These are phyloP conservation scores for Osmerus eperlanus DNA, from an alignment of 2,113 vertebrate species.

Conservation along the genomic window DNA sequence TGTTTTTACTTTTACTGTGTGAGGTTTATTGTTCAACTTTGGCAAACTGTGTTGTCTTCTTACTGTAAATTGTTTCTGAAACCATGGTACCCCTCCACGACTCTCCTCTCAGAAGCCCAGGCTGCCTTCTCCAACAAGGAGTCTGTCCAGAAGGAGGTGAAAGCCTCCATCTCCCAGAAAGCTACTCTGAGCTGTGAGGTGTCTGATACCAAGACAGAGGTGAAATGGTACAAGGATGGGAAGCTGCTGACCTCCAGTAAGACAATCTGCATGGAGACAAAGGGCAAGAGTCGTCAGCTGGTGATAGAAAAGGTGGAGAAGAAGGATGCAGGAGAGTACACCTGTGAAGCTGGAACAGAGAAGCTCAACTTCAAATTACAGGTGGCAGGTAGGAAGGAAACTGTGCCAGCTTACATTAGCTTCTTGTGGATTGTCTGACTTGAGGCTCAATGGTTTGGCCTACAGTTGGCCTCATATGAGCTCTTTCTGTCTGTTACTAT, in stretches of 20 bases:
- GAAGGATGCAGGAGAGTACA: too few relatives aligned
- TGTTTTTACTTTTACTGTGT: too few relatives aligned
- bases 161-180: constrained; percentile 73
- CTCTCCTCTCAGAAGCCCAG: constrained; percentile 35
- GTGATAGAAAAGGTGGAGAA: not conserved
- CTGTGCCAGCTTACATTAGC: not conserved
- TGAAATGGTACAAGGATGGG: constrained; percentile 90
- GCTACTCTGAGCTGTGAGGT: constrained; percentile 78
- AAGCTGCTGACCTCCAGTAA: constrained; percentile 78
- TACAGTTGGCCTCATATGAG: not conserved
- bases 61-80: not conserved
- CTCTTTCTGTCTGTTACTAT: not conserved
- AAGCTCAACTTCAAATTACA: constrained; percentile 68
- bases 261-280: constrained; percentile 67
- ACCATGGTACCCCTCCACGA: constrained; percentile 30
- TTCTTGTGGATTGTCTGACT: not conserved
- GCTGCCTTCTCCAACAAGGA: constrained; percentile 65
- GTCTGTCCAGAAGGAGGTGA: constrained; percentile 72
- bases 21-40: too few relatives aligned
- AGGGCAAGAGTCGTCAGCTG: constrained; percentile 44
- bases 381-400: constrained; percentile 52
- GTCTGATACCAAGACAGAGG: constrained; percentile 67
- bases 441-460: not conserved
- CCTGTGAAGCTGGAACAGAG: constrained; percentile 74
- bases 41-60: too few relatives aligned